A percentile compares a stretch with the other conserved stretches of the same genome.
Evolutionary conservation across 2,797 vertebrate species (phyloP).

Genomic region (Ctenosaura bakeri): DNA sequence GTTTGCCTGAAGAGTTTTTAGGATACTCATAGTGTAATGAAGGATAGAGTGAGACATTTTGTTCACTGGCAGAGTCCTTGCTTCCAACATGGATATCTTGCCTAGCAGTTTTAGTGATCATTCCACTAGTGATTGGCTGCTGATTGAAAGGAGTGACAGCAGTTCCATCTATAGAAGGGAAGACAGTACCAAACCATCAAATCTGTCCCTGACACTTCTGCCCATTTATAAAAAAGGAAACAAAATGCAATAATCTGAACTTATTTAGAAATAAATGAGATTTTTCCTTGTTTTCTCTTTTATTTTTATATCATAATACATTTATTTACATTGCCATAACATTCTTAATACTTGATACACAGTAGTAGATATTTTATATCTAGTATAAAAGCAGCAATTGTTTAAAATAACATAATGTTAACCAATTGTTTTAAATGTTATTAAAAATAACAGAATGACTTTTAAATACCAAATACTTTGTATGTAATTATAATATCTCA

Average conservation of each 20-base stretch:
- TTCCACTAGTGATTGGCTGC: neutral
- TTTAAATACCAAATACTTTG: no score
- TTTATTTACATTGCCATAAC: no score
- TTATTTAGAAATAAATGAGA: neutral
- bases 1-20: conserved; percentile 19
- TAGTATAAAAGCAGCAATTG: no score
- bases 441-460: no score
- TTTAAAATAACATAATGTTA: no score
- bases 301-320: no score
- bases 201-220: neutral
- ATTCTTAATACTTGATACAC: no score
- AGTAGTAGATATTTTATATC: no score
- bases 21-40: conserved; percentile 2
- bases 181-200: neutral
- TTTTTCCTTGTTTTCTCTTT: no score
- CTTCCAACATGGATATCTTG: neutral
- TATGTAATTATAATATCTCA: no score
- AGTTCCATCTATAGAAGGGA: neutral
- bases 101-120: neutral
- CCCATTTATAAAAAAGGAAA: neutral
- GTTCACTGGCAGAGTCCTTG: neutral
- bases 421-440: no score
- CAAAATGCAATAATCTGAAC: neutral
- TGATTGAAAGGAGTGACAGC: neutral
- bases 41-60: neutral